Base-by-base conservation (phyloP, 2,888 invertebrate genomes). In the Drosophila pullipes region DNA sequence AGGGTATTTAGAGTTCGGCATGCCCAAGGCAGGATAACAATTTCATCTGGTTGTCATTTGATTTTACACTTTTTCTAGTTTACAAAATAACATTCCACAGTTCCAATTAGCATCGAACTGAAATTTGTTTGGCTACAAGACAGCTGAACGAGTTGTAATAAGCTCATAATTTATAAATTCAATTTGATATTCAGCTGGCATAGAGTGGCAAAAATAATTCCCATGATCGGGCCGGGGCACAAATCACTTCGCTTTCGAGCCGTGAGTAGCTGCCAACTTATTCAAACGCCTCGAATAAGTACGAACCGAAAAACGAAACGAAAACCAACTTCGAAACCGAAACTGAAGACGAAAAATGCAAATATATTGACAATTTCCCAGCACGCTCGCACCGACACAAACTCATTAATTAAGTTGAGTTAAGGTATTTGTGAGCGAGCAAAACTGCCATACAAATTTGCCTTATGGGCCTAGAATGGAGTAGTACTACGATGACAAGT, bases 121-220 rank as follows among this genome's bases (percentile, higher is more conserved):
- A 66, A 64, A 73, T 55, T 58, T 47, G 59, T 39, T 39, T 68
- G 25, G 53, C 30, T 18, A 44, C 49, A 54, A 13, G 68, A 74
- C 59, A 68, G 58, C 52, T 82, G 86, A 86, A 74, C 89, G 87
- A 90, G 74, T 90, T 87, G 82, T 88, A 91, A 91, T 88, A 88
- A 84, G 81, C 89, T 78, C 60, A 84, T 91, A 89, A 81, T 89
- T 88, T 88, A 88, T 88, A 89, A 89, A 84, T 88, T 68, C 61
- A 78, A 73, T 69, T 91, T 87, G 78, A 89, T 87, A 88, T 88
- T 88, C 88, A 66, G 75, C 10, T 68, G 78, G 88, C 88, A 88
- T 91, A 78, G 70, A 68, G 67, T 68, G 91, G 88, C 91, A 79
- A 79, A 88, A 87, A 89, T 85, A 79, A 91, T 88, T 88, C 88